Base-by-base conservation (phyloP, 2,888 invertebrate genomes). In the Leptinotarsa rubiginosa region DNA sequence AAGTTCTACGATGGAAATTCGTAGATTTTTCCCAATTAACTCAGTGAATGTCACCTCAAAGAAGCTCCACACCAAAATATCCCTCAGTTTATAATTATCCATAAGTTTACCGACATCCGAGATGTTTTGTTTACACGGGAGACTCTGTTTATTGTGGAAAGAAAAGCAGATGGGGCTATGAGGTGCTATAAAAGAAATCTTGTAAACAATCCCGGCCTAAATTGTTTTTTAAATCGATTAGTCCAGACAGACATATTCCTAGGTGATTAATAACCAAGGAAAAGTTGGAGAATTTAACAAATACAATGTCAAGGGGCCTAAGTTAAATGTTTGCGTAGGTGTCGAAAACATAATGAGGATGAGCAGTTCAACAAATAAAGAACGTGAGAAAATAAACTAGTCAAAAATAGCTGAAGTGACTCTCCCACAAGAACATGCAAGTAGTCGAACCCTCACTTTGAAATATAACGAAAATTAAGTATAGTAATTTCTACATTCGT, bases 111-210 rank as follows among this genome's bases (percentile, higher is more conserved):
- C 62, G 62, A 25, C 62, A 41, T 62, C 41, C 10, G 41, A 62
- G n/a, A 62, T 62, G 62, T 62, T 62, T 62, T 69, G 69, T 62
- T 62, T 62, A 62, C 18, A 62, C 31, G n/a, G 62, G n/a, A 62
- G 62, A 62, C 16, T 62, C 31, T 62, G 62, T 62, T 62, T 62
- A 62, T 62, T 62, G n/a, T 62, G n/a, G 62, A 62, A 62, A 65
- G 71, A 59, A 54, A 56, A 65, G 66, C 71, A 71, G 71, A 72
- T 67, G 69, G 16, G 22, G 59, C 22, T 66, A 65, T 18, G 49
- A 64, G 70, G 65, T 70, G 54, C 70, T 70, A 65, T 52, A 47
- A 47, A 47, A 64, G 62, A 59, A 65, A 65, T 49, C 52, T 52
- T 41, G 4, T 65, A 65, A 70, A 70, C 65, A 70, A 20, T 65